Conservation (phyloP, 2,113 vertebrate genomes). For the Lipotes vexillifer region DNA sequence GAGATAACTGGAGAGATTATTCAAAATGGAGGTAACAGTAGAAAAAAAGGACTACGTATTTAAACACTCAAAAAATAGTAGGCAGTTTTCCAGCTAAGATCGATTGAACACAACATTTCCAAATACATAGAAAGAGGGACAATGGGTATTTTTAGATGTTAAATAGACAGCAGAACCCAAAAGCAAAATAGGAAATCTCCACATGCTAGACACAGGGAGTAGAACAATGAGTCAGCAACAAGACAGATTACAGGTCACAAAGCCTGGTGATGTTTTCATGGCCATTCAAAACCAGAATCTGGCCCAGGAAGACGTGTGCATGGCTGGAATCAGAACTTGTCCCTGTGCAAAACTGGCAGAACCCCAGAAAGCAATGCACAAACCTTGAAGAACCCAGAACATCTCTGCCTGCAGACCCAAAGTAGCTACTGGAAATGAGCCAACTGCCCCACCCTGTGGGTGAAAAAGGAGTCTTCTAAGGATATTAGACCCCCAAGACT, state of each 20-base stretch:
- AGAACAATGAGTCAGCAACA: neutral
- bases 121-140: neutral
- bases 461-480: neutral
- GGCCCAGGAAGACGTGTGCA: neutral
- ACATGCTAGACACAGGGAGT: neutral
- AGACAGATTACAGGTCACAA: neutral
- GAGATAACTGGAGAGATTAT: neutral
- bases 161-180: neutral
- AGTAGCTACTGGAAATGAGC: neutral
- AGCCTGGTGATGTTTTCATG: neutral
- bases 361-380: neutral
- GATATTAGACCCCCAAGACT: neutral
- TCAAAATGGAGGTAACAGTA: neutral
- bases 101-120: neutral
- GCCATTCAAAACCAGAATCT: neutral
- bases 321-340: neutral
- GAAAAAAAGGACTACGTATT: neutral
- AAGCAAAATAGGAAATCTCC: constrained; percentile 13
- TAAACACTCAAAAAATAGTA: neutral
- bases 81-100: neutral
- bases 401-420: neutral
- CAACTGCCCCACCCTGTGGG: neutral
- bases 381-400: neutral
- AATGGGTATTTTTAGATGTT: neutral
- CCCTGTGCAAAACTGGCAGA: neutral